Percentiles rank a stretch among this genome's conserved stretches.
These are phyloP conservation scores for Silurus glanis DNA, from an alignment of 2,113 vertebrate genomes.

Conservation along the genomic window DNA sequence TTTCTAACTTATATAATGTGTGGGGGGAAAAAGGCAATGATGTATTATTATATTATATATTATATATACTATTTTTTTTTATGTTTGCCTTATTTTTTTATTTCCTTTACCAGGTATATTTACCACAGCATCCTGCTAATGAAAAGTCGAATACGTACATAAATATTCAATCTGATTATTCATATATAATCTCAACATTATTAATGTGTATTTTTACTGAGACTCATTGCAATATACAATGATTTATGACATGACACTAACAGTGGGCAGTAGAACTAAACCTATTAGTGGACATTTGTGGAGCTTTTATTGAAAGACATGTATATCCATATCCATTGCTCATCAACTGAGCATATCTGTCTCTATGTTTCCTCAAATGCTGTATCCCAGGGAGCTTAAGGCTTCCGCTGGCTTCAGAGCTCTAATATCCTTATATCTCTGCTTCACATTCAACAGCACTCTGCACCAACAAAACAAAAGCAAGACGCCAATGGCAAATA, in stretches of 20 bases:
- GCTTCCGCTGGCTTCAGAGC: constrained; percentile 11
- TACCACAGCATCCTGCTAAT: neutral
- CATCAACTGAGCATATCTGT: constrained; percentile 18
- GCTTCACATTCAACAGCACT: constrained; percentile 40
- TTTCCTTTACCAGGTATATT: constrained; percentile 4
- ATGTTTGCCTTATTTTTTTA: no score
- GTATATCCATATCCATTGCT: neutral
- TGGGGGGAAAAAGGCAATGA: neutral
- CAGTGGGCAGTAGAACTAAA: neutral
- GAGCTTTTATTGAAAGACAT: neutral
- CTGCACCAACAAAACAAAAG: constrained; percentile 50
- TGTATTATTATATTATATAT: no score
- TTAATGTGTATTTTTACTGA: neutral
- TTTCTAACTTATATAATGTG: constrained; percentile 20
- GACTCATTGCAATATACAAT: neutral
- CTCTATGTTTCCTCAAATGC: constrained; percentile 13
- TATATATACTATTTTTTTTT: no score
- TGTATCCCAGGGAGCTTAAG: constrained; percentile 32
- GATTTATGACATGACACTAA: neutral
- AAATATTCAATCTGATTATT: neutral
- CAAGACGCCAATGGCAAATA: constrained; percentile 41
- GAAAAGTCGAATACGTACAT: neutral
- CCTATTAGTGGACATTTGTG: no score
- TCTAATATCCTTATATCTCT: constrained; percentile 45
- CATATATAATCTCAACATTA: neutral